Conservation (phyloP, 2,888 invertebrate genomes). For the Subacronicta megacephala region DNA sequence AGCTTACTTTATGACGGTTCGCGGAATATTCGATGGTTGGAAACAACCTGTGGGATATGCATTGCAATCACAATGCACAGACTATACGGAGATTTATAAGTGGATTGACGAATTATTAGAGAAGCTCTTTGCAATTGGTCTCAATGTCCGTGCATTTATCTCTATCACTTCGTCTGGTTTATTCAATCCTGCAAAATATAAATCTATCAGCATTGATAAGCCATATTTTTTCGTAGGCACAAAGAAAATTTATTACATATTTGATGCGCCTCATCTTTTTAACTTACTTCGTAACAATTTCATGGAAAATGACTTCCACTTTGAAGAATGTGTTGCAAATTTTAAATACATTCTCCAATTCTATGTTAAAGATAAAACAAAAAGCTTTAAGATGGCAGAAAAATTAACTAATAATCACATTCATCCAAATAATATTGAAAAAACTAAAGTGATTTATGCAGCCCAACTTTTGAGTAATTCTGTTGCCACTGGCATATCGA, state of each 20-base stretch:
- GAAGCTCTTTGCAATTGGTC: constrained; percentile 50
- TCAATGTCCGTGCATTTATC: constrained; percentile 49
- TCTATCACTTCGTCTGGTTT: constrained; percentile 50
- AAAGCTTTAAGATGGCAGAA: constrained; percentile 46
- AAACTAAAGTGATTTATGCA: constrained; percentile 54
- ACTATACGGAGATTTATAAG: constrained; percentile 27
- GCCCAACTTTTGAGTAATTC: constrained; percentile 59
- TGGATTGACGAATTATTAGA: constrained; percentile 58
- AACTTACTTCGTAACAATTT: constrained; percentile 56
- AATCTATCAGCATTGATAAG: constrained; percentile 40
- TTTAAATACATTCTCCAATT: constrained; percentile 53
- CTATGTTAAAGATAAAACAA: constrained; percentile 51
- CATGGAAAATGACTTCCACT: constrained; percentile 56
- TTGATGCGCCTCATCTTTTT: constrained; percentile 59
- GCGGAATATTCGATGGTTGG: constrained; percentile 53
- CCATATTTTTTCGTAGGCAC: constrained; percentile 55
- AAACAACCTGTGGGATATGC: constrained; percentile 52
- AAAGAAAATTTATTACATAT: constrained; percentile 61
- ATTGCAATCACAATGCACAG: constrained; percentile 42
- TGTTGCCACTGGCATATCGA: constrained; percentile 56
- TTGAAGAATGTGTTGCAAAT: constrained; percentile 53
- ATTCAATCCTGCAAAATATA: constrained; percentile 40
- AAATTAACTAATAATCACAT: constrained; percentile 59
- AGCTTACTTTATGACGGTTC: constrained; percentile 52
- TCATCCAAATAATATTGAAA: constrained; percentile 55